These are phyloP conservation scores for Bovichtus variegatus DNA, from an alignment of 2,797 vertebrate species.

Conservation along the genomic window DNA sequence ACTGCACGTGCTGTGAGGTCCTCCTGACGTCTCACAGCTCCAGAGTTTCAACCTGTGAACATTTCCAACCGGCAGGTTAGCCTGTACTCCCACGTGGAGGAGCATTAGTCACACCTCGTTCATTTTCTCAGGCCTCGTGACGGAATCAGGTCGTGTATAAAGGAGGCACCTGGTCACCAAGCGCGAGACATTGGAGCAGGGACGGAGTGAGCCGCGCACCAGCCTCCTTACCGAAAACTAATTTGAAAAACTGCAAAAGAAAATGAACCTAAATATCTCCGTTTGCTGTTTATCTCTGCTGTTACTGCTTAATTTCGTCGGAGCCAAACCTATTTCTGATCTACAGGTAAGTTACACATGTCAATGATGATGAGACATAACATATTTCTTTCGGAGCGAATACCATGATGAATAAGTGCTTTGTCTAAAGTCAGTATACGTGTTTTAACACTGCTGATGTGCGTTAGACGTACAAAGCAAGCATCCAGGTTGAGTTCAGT, in stretches of 20 bases:
- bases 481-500: no score
- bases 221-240: constrained; percentile 12
- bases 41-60: constrained; percentile 20
- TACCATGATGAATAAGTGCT: background rate
- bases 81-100: constrained; percentile 42
- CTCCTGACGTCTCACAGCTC: background rate
- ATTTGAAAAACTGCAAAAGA: background rate
- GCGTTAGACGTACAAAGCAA: background rate
- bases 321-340: constrained; percentile 76
- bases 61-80: constrained; percentile 1
- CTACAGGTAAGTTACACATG: constrained; percentile 74
- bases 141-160: constrained; percentile 78
- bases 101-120: constrained; percentile 73
- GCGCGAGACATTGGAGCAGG: constrained; percentile 6
- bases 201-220: background rate
- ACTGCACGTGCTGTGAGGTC: background rate
- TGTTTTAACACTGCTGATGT: background rate
- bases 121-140: constrained; percentile 71
- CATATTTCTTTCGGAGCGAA: background rate
- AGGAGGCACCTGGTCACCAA: constrained; percentile 55
- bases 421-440: background rate
- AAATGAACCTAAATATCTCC: constrained; percentile 56
- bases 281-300: constrained; percentile 73
- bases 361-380: background rate
- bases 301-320: constrained; percentile 61